A percentile compares a stretch with the other conserved stretches of the same genome.
These are phyloP conservation scores for Aphidius colemani DNA, from an alignment of 2,888 invertebrate species.

Conservation along the genomic window DNA sequence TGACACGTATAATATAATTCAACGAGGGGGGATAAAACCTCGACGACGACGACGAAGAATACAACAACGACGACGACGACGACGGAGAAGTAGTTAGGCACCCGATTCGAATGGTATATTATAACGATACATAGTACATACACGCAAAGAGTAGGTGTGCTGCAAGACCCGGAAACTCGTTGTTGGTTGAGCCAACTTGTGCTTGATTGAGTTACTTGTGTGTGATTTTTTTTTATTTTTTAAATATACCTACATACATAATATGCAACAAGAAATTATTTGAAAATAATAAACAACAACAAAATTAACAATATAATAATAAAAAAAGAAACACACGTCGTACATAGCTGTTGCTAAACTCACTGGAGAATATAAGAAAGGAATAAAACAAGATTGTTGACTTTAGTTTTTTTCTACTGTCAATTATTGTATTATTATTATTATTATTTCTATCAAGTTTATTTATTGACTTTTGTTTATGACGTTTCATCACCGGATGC, in stretches of 20 bases:
- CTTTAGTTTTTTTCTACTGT: no score
- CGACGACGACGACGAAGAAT: no score
- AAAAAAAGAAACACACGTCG: neutral
- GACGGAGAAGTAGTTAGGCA: neutral
- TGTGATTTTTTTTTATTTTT: no score
- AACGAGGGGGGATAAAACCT: conserved; percentile 18
- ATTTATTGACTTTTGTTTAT: no score
- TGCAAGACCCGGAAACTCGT: conserved; percentile 37
- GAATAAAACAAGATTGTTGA: no score
- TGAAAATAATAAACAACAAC: neutral
- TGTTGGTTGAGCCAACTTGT: conserved; percentile 19
- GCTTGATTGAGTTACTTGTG: no score
- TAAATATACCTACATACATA: neutral
- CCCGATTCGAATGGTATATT: conserved; percentile 13
- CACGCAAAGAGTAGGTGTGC: conserved; percentile 28
- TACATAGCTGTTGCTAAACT: no score
- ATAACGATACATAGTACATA: neutral
- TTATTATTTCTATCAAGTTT: no score
- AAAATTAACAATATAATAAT: conserved; percentile 10
- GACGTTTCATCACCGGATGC: no score
- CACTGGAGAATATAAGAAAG: no score
- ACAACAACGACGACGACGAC: no score
- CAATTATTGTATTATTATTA: no score
- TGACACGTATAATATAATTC: conserved; percentile 25
- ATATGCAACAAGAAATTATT: neutral